phyloP scores from a whole-genome alignment of 1,140 invertebrate genomes.

The Spodoptera litura region DNA sequence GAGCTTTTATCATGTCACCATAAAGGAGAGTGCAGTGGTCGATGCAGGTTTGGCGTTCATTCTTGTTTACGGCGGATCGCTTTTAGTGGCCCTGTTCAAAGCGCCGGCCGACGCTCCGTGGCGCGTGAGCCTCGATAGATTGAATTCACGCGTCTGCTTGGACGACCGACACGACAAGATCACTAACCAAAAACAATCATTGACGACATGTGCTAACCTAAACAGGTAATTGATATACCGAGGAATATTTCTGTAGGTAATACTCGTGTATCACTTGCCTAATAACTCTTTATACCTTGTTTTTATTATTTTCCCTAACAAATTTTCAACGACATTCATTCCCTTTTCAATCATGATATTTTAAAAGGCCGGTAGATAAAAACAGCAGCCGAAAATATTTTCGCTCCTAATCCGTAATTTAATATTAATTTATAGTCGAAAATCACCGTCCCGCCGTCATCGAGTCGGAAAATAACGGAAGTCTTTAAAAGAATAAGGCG shows the following conservation, averaged over 20 bases:
- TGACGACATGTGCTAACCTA: neutral
- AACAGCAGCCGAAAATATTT: constrained; percentile 57
- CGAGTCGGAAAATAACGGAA: constrained; percentile 85
- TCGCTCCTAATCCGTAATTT: constrained; percentile 71
- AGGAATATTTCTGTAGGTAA: no score
- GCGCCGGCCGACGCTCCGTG: constrained; percentile 47
- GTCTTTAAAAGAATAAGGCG: constrained; percentile 84
- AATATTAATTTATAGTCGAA: constrained; percentile 81
- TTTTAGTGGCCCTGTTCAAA: constrained; percentile 76
- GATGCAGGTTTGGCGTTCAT: constrained; percentile 78
- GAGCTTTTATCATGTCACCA: constrained; percentile 75
- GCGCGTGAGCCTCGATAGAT: constrained; percentile 60
- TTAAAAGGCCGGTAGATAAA: constrained; percentile 47
- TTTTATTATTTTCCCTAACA: neutral
- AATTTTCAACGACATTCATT: constrained; percentile 7
- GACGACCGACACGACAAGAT: constrained; percentile 22
- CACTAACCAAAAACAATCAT: constrained; percentile 30
- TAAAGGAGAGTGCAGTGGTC: constrained; percentile 79
- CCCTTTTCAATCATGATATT: constrained; percentile 29
- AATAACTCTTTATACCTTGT: no score
- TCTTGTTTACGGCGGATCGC: constrained; percentile 82
- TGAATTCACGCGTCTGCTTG: constrained; percentile 58
- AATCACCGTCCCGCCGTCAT: constrained; percentile 78
- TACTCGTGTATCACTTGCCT: no score
- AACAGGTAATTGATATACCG: no score